Conservation (phyloP, 2,113 vertebrate species). For the Pontoporia blainvillei region DNA sequence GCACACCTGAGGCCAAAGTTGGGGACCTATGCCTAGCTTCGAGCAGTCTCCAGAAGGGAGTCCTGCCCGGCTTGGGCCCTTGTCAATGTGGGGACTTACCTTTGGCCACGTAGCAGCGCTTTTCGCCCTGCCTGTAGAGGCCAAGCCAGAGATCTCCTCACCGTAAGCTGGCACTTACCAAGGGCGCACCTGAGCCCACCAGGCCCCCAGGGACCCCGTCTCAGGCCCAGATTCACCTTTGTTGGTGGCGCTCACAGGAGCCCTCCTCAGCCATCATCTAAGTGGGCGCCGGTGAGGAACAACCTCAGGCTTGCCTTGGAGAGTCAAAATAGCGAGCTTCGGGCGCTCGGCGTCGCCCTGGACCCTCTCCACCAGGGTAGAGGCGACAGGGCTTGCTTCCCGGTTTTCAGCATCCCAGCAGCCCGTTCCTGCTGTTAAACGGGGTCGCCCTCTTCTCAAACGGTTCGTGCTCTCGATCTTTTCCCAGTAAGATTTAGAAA, state of each 20-base stretch:
- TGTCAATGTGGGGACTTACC: background rate
- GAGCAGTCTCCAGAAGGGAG: background rate
- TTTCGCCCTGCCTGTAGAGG: background rate
- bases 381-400: background rate
- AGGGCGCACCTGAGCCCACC: background rate
- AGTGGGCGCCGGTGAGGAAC: background rate
- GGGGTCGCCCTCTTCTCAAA: background rate
- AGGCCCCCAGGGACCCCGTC: background rate
- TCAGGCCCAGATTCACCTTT: background rate
- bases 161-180: background rate
- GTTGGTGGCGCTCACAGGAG: background rate
- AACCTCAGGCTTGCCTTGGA: background rate
- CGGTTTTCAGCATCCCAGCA: too few relatives aligned
- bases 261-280: background rate
- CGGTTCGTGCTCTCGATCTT: background rate
- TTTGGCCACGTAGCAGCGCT: background rate
- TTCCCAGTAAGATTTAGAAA: background rate
- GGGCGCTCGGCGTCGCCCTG: background rate
- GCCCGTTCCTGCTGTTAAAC: background rate
- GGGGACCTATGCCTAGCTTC: background rate
- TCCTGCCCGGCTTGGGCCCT: background rate
- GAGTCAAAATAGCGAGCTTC: background rate
- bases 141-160: background rate
- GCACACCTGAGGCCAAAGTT: background rate
- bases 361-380: too few relatives aligned